These are phyloP conservation scores for Quadriops clusia DNA, from an alignment of 2,888 invertebrate species.

Conservation along the genomic window DNA sequence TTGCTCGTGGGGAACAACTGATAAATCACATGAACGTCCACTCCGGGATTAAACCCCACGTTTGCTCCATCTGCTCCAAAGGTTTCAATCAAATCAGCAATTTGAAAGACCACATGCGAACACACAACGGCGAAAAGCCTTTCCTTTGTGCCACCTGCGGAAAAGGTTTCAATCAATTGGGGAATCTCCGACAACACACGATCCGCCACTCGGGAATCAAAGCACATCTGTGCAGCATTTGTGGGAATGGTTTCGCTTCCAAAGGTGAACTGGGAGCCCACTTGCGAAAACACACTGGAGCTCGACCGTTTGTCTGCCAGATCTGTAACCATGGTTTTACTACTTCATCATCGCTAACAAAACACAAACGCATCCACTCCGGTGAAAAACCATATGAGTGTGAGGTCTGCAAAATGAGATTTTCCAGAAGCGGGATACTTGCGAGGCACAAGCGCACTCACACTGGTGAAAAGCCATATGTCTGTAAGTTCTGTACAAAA, in stretches of 20 bases:
- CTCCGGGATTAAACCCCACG: slow-evolving; percentile 43
- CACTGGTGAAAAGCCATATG: slow-evolving; percentile 45
- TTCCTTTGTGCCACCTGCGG: slow-evolving; percentile 37
- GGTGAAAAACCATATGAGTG: slow-evolving; percentile 53
- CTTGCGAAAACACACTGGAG: slow-evolving; percentile 36
- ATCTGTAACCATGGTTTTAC: slow-evolving; percentile 36
- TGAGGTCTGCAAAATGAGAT: slow-evolving; percentile 47
- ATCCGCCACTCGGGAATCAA: slow-evolving; percentile 38
- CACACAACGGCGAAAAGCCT: slow-evolving; percentile 37
- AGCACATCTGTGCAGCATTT: slow-evolving; percentile 36
- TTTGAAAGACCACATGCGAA: slow-evolving; percentile 37
- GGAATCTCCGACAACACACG: slow-evolving; percentile 35
- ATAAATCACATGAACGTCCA: slow-evolving; percentile 46
- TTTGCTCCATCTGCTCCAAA: slow-evolving; percentile 48
- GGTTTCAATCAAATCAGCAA: slow-evolving; percentile 40
- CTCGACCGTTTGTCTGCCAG: slow-evolving; percentile 33
- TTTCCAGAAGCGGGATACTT: slow-evolving; percentile 38
- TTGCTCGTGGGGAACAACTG: slow-evolving; percentile 45
- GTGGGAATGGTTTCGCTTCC: slow-evolving; percentile 37
- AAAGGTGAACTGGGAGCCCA: slow-evolving; percentile 38
- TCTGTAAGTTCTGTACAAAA: slow-evolving; percentile 33
- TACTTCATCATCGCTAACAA: slow-evolving; percentile 44
- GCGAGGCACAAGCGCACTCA: slow-evolving; percentile 56
- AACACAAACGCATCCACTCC: slow-evolving; percentile 45
- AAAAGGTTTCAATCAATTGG: slow-evolving; percentile 38